Evolutionary conservation across 1,140 invertebrate species (phyloP), one percentile per base, ranked within the genome.

Genomic region (Drosophila nikananu): DNA sequence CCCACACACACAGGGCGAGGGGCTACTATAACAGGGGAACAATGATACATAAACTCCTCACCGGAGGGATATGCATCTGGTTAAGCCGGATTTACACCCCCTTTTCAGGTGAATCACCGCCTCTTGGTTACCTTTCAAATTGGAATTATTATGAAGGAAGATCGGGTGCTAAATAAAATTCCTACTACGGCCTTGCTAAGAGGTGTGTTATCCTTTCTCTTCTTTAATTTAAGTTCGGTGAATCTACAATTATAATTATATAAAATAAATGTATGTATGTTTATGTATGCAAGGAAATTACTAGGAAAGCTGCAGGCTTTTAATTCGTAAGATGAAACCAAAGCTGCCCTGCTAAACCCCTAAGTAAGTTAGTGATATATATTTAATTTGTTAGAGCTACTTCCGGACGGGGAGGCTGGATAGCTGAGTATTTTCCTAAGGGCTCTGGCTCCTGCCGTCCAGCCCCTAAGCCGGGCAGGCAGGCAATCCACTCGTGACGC

Each of bases 21-120:
- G n/a, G n/a, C n/a, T n/a, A n/a, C n/a, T n/a, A n/a, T n/a, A n/a
- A n/a, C n/a, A n/a, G n/a, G n/a, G 15, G 21, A 27, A 71, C 46
- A 75, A 49, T 27, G 41, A 35, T 39, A 79, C 39, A 37, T 37
- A 32, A 37, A 27, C 13, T 10, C 48, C 13, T 10, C 21, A 1
- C 2, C 2, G 8, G 23, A n/a, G n/a, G 57, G 25, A 59, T 44
- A 21, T 63, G 23, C 46, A 52, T 39, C 32, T 25, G 42, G 19
- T 13, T 62, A 62, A 46, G 37, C 39, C 13, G 57, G 57, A 59
- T 46, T 44, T 25, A 25, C 1, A 13, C 8, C 3, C n/a, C 8
- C 2, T 1, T n/a, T n/a, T n/a, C 19, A 15, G 52, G 1, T 15
- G 2, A 6, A n/a, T 8, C 21, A 12, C 2, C 12, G 12, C 35